phyloP scores from a whole-genome alignment of 2,113 vertebrate species.

The Percina caprodes region DNA sequence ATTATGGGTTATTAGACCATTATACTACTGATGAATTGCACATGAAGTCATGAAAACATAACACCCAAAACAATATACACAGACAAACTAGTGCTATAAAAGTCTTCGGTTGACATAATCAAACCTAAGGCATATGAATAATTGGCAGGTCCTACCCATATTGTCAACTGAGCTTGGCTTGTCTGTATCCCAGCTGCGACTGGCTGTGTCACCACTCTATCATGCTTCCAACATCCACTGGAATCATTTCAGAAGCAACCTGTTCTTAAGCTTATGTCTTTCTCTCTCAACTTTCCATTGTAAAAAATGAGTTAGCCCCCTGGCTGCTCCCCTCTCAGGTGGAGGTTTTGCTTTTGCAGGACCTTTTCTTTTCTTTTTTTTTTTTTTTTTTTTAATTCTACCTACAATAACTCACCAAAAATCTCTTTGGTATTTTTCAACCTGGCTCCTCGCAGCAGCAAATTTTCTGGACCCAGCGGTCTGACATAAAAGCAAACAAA shows the following conservation, averaged over 20 bases:
- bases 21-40: not conserved
- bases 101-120: not conserved
- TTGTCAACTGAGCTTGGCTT: not conserved
- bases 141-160: not conserved
- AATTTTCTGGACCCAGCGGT: slow-evolving; percentile 95
- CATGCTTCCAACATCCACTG: not conserved
- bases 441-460: slow-evolving; percentile 96
- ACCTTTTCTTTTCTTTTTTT: slow-evolving; percentile 5
- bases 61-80: not conserved
- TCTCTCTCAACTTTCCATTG: not conserved
- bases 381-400: not conserved
- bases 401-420: slow-evolving; percentile 86
- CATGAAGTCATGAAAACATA: not conserved
- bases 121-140: not conserved
- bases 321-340: not conserved
- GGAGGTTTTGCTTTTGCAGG: not conserved
- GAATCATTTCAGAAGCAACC: slow-evolving; percentile 2
- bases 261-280: not conserved
- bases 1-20: not conserved
- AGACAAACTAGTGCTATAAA: not conserved
- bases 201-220: not conserved
- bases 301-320: not conserved
- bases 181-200: not conserved
- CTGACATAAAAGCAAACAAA: slow-evolving; percentile 75
- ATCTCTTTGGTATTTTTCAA: slow-evolving; percentile 99